A percentile compares a stretch with the other conserved stretches of the same genome.
These are phyloP conservation scores for Steinernema carpocapsae DNA, from an alignment of 2,888 invertebrate species.

Conservation along the genomic window DNA sequence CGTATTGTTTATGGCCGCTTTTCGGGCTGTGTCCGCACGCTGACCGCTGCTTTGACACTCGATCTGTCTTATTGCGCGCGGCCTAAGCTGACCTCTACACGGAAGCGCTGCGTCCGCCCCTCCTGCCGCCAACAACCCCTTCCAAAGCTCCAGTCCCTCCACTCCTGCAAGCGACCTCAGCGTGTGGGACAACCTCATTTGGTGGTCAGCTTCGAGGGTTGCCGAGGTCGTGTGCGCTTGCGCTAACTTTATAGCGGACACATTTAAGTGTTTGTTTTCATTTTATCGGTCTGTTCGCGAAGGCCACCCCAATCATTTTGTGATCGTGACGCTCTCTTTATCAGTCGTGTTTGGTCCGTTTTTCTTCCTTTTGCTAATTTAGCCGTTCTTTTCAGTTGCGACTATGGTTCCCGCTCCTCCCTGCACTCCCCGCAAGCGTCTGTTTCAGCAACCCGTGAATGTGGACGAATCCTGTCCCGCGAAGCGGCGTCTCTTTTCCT, in stretches of 20 bases:
- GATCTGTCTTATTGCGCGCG: constrained; percentile 33
- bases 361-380: constrained; percentile 15
- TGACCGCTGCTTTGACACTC: constrained; percentile 35
- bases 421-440: constrained; percentile 23
- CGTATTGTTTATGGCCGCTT: constrained; percentile 35
- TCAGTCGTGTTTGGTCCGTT: constrained; percentile 4
- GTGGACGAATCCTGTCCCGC: background rate
- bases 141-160: constrained; percentile 1
- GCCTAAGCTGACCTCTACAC: constrained; percentile 23
- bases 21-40: constrained; percentile 28
- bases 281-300: background rate
- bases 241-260: background rate
- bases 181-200: constrained; percentile 29
- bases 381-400: background rate
- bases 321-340: background rate
- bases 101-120: constrained; percentile 13
- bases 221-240: background rate
- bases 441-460: background rate
- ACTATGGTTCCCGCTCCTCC: background rate
- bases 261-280: background rate
- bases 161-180: constrained; percentile 25
- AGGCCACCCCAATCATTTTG: constrained; percentile 28
- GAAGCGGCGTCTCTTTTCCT: constrained; percentile 11
- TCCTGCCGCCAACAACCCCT: background rate
- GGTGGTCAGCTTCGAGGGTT: background rate